These are phyloP conservation scores for Ovis canadensis DNA, from an alignment of 2,113 vertebrate genomes.

Conservation along the genomic window DNA sequence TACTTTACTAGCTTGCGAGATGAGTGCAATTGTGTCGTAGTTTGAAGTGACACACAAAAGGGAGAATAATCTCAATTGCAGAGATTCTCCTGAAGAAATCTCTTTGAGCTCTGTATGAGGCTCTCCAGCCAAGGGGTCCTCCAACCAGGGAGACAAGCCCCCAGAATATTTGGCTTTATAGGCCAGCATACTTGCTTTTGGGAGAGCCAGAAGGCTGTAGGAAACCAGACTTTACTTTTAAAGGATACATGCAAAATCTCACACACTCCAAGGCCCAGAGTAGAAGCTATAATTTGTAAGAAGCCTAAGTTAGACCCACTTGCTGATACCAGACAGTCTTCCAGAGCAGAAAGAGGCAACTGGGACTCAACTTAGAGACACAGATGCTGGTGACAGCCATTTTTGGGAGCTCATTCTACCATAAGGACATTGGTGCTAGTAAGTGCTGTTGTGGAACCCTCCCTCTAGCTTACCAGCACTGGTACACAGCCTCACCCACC, in stretches of 20 bases:
- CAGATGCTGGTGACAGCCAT: background rate
- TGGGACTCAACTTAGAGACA: background rate
- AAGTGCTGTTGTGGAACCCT: background rate
- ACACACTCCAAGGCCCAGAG: background rate
- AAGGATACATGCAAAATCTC: background rate
- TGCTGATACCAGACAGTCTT: background rate
- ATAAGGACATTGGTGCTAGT: background rate
- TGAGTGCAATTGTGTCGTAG: no score
- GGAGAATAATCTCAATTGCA: background rate
- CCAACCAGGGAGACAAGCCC: background rate
- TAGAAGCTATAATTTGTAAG: background rate
- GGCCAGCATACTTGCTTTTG: background rate
- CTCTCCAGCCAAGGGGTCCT: background rate
- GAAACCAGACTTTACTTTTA: background rate
- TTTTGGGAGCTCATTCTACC: background rate
- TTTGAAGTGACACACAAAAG: background rate
- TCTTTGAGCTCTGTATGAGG: background rate
- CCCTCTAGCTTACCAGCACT: background rate
- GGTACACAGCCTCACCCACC: background rate
- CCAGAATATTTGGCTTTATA: background rate
- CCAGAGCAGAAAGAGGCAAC: background rate
- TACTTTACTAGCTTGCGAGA: no score
- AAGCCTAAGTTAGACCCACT: background rate
- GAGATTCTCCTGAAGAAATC: background rate
- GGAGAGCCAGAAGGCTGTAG: background rate